phyloP scores from a whole-genome alignment of 2,797 vertebrate species.

The Oceanodroma leucorhoa region DNA sequence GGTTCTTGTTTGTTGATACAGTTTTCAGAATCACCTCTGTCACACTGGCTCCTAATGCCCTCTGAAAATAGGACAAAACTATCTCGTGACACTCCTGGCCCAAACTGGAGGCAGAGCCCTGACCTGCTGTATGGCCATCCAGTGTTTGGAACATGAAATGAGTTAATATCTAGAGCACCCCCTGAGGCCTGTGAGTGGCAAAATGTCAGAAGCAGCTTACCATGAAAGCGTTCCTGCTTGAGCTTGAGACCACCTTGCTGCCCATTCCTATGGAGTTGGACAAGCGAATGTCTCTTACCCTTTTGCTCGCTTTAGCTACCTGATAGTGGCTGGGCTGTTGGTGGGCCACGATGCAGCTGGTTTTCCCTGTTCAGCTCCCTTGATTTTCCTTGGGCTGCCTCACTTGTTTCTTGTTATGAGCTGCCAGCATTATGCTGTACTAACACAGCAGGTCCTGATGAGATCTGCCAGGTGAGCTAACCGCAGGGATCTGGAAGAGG shows the following conservation, averaged over 20 bases:
- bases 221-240: neutral
- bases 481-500: neutral
- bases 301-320: neutral
- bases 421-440: neutral
- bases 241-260: neutral
- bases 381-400: neutral
- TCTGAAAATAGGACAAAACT: constrained; percentile 29
- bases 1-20: constrained; percentile 18
- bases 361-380: neutral
- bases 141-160: constrained; percentile 5
- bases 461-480: neutral
- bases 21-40: constrained; percentile 7
- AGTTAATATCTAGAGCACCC: neutral
- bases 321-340: neutral
- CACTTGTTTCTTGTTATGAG: neutral
- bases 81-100: neutral
- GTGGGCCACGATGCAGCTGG: neutral
- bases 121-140: neutral
- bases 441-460: neutral
- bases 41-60: neutral
- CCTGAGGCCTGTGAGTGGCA: neutral
- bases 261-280: neutral
- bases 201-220: neutral
- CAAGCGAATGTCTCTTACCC: neutral
- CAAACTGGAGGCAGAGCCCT: constrained; percentile 23